These are phyloP conservation scores for Trachelus troglodyta DNA, from an alignment of 2,888 invertebrate species.

Conservation along the genomic window DNA sequence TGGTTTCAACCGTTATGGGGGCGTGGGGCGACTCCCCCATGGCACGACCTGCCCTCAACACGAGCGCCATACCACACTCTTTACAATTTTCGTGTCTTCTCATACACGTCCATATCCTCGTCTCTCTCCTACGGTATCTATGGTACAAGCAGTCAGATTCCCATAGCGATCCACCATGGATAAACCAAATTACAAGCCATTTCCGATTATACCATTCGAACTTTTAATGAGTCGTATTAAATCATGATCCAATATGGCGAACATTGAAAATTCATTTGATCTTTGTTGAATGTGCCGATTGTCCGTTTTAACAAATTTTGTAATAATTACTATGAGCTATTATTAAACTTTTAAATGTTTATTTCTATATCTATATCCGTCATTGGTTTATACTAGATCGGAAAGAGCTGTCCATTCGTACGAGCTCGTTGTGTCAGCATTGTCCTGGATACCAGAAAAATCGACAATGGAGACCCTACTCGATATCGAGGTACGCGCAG, in stretches of 20 bases:
- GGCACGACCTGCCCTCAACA: slow-evolving; percentile 42
- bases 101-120: neutral
- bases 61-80: neutral
- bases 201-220: neutral
- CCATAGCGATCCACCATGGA: neutral
- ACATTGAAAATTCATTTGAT: neutral
- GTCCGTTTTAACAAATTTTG: neutral
- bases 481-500: neutral
- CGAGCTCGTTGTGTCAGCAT: neutral
- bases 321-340: neutral
- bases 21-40: slow-evolving; percentile 43
- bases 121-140: neutral
- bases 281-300: neutral
- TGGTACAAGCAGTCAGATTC: neutral
- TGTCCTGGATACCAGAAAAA: neutral
- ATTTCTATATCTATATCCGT: neutral
- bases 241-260: neutral
- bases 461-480: neutral
- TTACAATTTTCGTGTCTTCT: slow-evolving; percentile 36
- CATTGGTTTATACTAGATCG: neutral
- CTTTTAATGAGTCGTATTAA: neutral
- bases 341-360: neutral
- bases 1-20: slow-evolving; percentile 57
- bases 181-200: neutral
- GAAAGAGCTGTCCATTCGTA: neutral